Percentiles rank a stretch among this genome's conserved stretches.
Conservation (phyloP, 2,113 vertebrate genomes). For the Stictonetta naevosa region DNA sequence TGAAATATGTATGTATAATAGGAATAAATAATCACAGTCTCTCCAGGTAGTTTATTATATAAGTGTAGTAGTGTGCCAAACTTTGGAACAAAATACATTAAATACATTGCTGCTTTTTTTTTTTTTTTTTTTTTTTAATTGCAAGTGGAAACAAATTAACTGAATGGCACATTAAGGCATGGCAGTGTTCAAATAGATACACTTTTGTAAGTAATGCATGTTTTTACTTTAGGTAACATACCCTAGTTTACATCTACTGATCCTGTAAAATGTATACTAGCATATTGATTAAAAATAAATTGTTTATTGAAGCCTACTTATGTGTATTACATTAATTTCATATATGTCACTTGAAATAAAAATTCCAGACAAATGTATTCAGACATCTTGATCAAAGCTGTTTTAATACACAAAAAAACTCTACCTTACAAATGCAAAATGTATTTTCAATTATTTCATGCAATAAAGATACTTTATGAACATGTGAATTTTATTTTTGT, state of each 20-base stretch:
- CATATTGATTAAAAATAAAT: neutral
- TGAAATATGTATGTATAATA: neutral
- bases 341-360: neutral
- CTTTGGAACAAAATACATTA: neutral
- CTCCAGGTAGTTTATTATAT: neutral
- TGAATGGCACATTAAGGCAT: neutral
- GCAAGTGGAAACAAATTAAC: neutral
- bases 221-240: neutral
- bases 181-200: neutral
- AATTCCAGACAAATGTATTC: neutral
- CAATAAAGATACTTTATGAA: slow-evolving; percentile 7
- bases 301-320: neutral
- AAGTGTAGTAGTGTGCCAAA: neutral
- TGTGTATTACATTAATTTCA: neutral
- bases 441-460: neutral
- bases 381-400: neutral
- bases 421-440: neutral
- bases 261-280: neutral
- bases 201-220: neutral
- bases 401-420: neutral
- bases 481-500: slow-evolving; percentile 9
- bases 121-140: neutral
- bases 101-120: too few relatives aligned
- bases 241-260: neutral
- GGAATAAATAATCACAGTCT: neutral